A percentile compares a stretch with the other conserved stretches of the same genome.
Conservation (phyloP, 1,140 invertebrate genomes). For the Dendroctonus ponderosae region DNA sequence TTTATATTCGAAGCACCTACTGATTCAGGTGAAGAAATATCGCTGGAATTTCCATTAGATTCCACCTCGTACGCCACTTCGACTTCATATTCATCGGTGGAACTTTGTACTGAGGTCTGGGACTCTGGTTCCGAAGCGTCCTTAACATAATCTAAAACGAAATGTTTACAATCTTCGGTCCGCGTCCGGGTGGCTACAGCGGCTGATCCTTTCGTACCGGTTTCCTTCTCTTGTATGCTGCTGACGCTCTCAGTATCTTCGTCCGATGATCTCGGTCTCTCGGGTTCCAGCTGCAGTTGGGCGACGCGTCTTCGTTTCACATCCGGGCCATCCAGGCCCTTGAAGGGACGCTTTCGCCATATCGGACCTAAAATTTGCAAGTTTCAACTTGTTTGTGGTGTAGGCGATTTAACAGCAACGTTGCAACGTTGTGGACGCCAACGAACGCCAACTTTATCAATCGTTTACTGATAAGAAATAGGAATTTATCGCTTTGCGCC, state of each 20-base stretch:
- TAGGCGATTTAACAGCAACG: no score
- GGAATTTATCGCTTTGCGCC: no score
- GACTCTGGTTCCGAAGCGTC: slow-evolving; percentile 47
- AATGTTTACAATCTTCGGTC: slow-evolving; percentile 3
- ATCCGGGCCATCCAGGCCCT: no score
- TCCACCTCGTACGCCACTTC: slow-evolving; percentile 46
- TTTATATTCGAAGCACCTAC: no score
- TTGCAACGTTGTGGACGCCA: no score
- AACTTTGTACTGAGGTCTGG: slow-evolving; percentile 6
- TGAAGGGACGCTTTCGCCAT: no score
- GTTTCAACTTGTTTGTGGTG: no score
- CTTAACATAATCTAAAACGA: slow-evolving; percentile 45
- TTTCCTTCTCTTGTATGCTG: slow-evolving; percentile 47
- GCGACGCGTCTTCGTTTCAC: no score
- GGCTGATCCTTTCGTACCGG: slow-evolving; percentile 42
- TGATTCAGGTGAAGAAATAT: no score
- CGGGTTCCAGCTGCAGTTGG: slow-evolving; percentile 39
- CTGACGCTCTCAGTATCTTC: slow-evolving; percentile 48
- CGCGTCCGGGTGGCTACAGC: slow-evolving; percentile 9
- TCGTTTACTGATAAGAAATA: no score
- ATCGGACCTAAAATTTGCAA: no score
- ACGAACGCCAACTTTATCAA: no score
- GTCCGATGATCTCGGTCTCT: slow-evolving; percentile 44
- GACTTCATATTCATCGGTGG: slow-evolving; percentile 40
- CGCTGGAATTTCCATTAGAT: slow-evolving; percentile 40